Evolutionary conservation across 2,797 vertebrate genomes (phyloP), one percentile per base, ranked within the genome.

Genomic region (Gadopsis marmoratus): DNA sequence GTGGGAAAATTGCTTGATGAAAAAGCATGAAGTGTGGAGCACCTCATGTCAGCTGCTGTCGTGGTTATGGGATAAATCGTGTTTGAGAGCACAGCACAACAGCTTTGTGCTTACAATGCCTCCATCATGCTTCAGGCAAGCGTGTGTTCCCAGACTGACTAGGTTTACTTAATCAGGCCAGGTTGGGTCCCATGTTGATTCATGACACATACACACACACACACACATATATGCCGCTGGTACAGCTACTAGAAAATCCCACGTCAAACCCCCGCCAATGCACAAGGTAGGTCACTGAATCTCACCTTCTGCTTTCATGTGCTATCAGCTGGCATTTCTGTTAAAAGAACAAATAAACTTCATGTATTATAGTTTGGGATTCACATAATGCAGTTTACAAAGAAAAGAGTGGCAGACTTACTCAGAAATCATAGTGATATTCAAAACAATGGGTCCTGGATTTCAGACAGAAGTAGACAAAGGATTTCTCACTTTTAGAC

Each of bases 111-210:
- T 61, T 39, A 33, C 21, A 71, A 41, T 39, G 43, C 66, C 63
- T 61, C 47, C n/a, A 59, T 67, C 75, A 60, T 41, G 35, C 50
- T 66, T 26, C 37, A 78, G 0, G 64, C 37, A 43, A 35, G 11
- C 51, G n/a, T 75, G 33, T 76, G 50, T 37, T 41, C 17, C 53
- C 50, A 64, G 58, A 65, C 48, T 55, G 43, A 37, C 80, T 71
- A 78, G 71, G 62, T 71, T 75, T 71, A 26, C 41, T 78, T 76
- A 86, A 86, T 85, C 75, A 89, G 81, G 78, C 76, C 77, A 84
- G 70, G 74, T 67, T 78, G 54, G 29, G 56, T 78, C 69, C 74
- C 67, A 55, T n/a, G 72, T 80, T 83, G 78, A 86, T 72, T 71
- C 35, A 66, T 74, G 19, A 59, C 54, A 63, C 55, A 60, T 19